phyloP scores from a whole-genome alignment of 2,113 vertebrate genomes.

The Osmerus eperlanus region DNA sequence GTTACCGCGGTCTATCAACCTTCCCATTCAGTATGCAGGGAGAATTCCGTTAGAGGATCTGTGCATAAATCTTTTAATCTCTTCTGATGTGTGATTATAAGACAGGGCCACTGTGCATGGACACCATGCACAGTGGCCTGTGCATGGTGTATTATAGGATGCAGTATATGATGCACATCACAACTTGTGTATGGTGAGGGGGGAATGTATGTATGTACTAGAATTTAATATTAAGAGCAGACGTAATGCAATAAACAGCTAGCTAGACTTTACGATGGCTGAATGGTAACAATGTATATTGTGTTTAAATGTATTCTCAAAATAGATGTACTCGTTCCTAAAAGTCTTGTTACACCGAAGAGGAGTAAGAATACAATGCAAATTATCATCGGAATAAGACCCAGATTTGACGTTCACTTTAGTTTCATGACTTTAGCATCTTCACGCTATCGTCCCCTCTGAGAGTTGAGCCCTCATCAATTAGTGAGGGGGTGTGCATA shows the following conservation, averaged over 20 bases:
- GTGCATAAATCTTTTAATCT: conserved; percentile 57
- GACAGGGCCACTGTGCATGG: conserved; percentile 20
- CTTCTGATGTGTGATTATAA: conserved; percentile 58
- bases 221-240: no score
- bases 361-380: conserved; percentile 23
- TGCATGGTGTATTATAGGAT: neutral
- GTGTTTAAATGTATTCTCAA: no score
- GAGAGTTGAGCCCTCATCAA: conserved; percentile 63
- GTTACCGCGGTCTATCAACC: conserved; percentile 54
- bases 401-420: conserved; percentile 60
- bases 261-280: no score
- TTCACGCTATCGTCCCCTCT: conserved; percentile 44
- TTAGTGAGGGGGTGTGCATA: conserved; percentile 58
- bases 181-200: neutral
- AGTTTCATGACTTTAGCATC: conserved; percentile 60
- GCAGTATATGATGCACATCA: neutral
- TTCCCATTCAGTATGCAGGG: conserved; percentile 52
- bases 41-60: conserved; percentile 32
- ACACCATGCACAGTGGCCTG: no score
- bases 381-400: conserved; percentile 50
- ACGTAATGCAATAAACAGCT: no score
- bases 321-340: no score
- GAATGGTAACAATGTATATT: no score
- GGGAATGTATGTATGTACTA: neutral
- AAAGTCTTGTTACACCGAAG: conserved; percentile 29